Evolutionary conservation across 1,140 invertebrate species (phyloP).

Genomic region (Sitobion miscanthi): DNA sequence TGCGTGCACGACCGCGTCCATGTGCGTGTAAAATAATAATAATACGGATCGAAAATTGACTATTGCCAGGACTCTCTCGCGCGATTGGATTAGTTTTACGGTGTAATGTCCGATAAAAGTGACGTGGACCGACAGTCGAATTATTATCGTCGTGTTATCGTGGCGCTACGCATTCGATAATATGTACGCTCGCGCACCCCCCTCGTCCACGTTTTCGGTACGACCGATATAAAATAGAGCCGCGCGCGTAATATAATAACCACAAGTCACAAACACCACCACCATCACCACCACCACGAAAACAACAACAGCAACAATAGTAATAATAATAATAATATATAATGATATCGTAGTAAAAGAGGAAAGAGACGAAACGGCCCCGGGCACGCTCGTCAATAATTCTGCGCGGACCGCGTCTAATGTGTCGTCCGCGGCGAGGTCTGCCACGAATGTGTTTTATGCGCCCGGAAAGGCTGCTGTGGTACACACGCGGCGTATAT

Average conservation of each 20-base stretch:
- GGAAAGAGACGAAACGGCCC: neutral
- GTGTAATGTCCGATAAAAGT: constrained; percentile 10
- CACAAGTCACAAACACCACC: no score
- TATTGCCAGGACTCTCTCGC: neutral
- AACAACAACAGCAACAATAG: neutral
- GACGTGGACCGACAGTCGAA: neutral
- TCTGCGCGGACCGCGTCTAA: neutral
- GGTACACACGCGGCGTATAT: neutral
- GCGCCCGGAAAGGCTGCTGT: neutral
- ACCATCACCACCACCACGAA: no score
- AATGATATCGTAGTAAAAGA: neutral
- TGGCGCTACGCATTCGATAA: no score
- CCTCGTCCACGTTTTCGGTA: neutral
- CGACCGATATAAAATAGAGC: neutral
- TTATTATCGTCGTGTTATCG: neutral
- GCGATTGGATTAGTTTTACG: constrained; percentile 34
- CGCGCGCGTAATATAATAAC: neutral
- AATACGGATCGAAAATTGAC: constrained; percentile 10
- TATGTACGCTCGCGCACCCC: neutral
- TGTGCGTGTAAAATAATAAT: neutral
- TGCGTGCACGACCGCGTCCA: neutral
- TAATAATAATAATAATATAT: neutral
- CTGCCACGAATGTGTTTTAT: neutral
- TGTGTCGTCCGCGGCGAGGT: neutral
- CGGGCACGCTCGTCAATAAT: neutral